These are phyloP conservation scores for Pollimyrus isidori DNA, from an alignment of 2,113 vertebrate species.

Conservation along the genomic window DNA sequence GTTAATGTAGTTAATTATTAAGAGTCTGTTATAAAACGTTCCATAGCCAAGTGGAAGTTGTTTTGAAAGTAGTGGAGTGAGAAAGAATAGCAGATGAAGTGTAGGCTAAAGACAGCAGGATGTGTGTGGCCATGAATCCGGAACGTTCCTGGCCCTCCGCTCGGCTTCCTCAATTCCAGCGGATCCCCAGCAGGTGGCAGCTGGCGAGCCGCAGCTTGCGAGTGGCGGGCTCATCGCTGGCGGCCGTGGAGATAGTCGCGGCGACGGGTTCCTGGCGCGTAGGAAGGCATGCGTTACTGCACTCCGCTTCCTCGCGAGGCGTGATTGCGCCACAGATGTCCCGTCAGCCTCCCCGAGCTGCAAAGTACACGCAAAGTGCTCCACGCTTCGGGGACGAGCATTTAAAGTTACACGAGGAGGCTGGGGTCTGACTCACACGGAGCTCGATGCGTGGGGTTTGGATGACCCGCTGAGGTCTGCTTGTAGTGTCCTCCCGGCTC, in stretches of 20 bases:
- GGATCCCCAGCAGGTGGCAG: constrained; percentile 57
- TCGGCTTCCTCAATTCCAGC: constrained; percentile 48
- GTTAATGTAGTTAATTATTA: neutral
- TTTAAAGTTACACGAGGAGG: neutral
- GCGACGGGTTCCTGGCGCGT: constrained; percentile 43
- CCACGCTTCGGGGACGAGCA: neutral
- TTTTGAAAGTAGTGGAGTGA: neutral
- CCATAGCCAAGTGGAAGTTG: neutral
- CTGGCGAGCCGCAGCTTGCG: constrained; percentile 57
- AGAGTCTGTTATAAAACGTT: neutral
- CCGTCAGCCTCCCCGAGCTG: neutral
- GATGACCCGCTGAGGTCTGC: constrained; percentile 5
- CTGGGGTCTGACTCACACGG: neutral
- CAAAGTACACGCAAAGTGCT: neutral
- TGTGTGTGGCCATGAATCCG: neutral
- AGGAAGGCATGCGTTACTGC: neutral
- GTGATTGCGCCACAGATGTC: neutral
- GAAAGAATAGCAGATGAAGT: neutral
- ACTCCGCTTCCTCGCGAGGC: neutral
- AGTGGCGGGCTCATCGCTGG: constrained; percentile 48
- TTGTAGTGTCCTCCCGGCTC: constrained; percentile 51
- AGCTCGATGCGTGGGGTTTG: neutral
- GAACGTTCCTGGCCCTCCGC: neutral
- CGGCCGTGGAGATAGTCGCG: constrained; percentile 40
- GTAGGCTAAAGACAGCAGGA: neutral